A percentile compares a stretch with the other conserved stretches of the same genome.
These are phyloP conservation scores for Penelope pileata DNA, from an alignment of 2,113 vertebrate species.

Conservation along the genomic window DNA sequence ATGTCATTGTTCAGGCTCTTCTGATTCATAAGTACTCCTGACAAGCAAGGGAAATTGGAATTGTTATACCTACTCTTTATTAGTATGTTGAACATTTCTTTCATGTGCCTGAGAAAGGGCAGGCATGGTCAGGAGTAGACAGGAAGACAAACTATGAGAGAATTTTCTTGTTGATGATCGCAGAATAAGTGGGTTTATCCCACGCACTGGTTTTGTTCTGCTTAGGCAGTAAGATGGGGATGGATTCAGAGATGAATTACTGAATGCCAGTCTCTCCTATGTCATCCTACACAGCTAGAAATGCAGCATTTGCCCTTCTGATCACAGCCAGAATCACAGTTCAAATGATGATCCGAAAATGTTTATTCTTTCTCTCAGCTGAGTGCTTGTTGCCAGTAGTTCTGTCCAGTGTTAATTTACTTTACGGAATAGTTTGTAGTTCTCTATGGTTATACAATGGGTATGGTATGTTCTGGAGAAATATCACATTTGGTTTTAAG, in stretches of 20 bases:
- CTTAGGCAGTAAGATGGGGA: background rate
- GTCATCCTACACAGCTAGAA: background rate
- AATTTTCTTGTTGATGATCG: background rate
- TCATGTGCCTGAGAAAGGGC: background rate
- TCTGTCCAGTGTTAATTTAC: background rate
- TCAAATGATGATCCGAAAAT: background rate
- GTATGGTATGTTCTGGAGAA: background rate
- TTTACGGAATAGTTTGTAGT: background rate
- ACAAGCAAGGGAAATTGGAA: background rate
- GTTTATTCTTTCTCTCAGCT: background rate
- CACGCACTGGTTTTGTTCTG: background rate
- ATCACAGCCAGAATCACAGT: background rate
- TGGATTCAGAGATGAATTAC: background rate
- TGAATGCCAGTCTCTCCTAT: background rate
- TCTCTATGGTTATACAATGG: background rate
- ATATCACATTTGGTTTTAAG: background rate
- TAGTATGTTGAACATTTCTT: background rate
- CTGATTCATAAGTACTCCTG: background rate
- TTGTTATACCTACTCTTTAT: background rate
- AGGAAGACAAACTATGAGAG: background rate
- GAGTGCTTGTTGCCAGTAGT: background rate
- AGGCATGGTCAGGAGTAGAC: background rate
- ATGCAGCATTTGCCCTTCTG: background rate
- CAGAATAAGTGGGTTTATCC: background rate
- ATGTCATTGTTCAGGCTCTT: background rate